A percentile compares a stretch with the other conserved stretches of the same genome.
Evolutionary conservation across 1,140 invertebrate species (phyloP).

Genomic region (Pseudachorutes palmiensis): DNA sequence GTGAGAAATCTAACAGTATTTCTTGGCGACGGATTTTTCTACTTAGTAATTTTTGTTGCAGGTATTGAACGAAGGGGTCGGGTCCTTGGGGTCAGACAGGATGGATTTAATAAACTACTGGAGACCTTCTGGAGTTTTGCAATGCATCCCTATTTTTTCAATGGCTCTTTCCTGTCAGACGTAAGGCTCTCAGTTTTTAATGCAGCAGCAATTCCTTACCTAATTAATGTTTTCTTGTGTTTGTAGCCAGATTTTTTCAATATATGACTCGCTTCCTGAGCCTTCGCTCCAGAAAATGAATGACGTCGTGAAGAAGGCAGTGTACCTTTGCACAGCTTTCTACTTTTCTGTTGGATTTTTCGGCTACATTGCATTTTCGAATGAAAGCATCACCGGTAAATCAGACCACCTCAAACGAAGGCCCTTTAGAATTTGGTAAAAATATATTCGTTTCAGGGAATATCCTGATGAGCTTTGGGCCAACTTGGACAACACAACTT

Average conservation of each 20-base stretch:
- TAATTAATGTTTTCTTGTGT: slow-evolving; percentile 27
- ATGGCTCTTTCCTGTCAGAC: slow-evolving; percentile 94
- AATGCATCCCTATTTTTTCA: slow-evolving; percentile 88
- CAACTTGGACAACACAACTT: slow-evolving; percentile 68
- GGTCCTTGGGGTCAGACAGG: slow-evolving; percentile 64
- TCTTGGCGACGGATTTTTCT: not conserved
- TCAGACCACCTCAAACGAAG: too few species aligned
- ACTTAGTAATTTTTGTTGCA: too few species aligned
- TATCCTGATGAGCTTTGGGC: slow-evolving; percentile 74
- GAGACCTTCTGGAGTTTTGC: slow-evolving; percentile 71
- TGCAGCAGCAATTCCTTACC: slow-evolving; percentile 2
- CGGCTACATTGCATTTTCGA: slow-evolving; percentile 86
- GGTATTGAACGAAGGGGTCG: slow-evolving; percentile 66
- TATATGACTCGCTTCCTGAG: slow-evolving; percentile 83
- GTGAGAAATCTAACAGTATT: slow-evolving; percentile 47
- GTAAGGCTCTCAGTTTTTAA: slow-evolving; percentile 44
- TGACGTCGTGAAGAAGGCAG: slow-evolving; percentile 70
- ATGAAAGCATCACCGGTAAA: not conserved
- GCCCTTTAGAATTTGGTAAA: not conserved
- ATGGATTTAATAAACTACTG: slow-evolving; percentile 66
- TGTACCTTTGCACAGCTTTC: slow-evolving; percentile 71
- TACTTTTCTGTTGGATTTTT: slow-evolving; percentile 72
- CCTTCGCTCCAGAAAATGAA: slow-evolving; percentile 83
- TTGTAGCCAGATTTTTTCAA: slow-evolving; percentile 83
- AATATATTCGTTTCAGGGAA: slow-evolving; percentile 58